Conservation (phyloP, 2,888 invertebrate species). For the Nemotelus nigrinus region DNA sequence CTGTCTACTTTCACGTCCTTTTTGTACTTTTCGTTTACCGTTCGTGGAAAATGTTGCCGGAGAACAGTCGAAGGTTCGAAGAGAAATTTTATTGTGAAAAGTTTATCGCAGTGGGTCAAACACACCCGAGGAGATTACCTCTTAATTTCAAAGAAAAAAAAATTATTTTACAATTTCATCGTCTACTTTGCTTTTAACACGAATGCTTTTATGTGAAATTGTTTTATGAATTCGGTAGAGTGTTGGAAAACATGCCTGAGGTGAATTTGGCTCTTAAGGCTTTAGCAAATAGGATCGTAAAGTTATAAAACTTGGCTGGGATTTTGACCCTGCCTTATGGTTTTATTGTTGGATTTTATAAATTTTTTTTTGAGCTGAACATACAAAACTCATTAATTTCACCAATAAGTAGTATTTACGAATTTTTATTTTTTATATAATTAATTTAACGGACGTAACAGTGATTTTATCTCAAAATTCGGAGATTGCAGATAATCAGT, state of each 20-base stretch:
- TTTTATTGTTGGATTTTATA: too few relatives aligned
- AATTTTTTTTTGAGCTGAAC: too few relatives aligned
- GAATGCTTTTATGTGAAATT: slow-evolving; percentile 6
- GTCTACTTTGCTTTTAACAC: slow-evolving; percentile 25
- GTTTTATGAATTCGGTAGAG: slow-evolving; percentile 15
- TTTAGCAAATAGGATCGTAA: not conserved
- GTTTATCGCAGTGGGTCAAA: slow-evolving; percentile 25
- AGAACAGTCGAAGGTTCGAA: not conserved
- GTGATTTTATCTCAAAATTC: too few relatives aligned
- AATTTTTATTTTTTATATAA: too few relatives aligned
- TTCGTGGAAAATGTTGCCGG: not conserved
- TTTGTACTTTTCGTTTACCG: not conserved
- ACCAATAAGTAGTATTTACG: too few relatives aligned
- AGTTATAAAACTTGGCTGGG: too few relatives aligned
- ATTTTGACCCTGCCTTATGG: too few relatives aligned
- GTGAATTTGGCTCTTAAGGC: slow-evolving; percentile 20
- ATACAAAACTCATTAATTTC: too few relatives aligned
- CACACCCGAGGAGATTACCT: slow-evolving; percentile 17
- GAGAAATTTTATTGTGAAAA: not conserved
- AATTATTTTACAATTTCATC: slow-evolving; percentile 9
- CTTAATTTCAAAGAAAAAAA: slow-evolving; percentile 31
- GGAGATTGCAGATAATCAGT: too few relatives aligned
- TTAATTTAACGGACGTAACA: too few relatives aligned
- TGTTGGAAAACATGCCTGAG: slow-evolving; percentile 11
- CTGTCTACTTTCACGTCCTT: not conserved